Percentiles rank a stretch among this genome's conserved stretches.
Evolutionary conservation across 2,888 invertebrate genomes (phyloP).

Genomic region (Chrysina gloriosa): DNA sequence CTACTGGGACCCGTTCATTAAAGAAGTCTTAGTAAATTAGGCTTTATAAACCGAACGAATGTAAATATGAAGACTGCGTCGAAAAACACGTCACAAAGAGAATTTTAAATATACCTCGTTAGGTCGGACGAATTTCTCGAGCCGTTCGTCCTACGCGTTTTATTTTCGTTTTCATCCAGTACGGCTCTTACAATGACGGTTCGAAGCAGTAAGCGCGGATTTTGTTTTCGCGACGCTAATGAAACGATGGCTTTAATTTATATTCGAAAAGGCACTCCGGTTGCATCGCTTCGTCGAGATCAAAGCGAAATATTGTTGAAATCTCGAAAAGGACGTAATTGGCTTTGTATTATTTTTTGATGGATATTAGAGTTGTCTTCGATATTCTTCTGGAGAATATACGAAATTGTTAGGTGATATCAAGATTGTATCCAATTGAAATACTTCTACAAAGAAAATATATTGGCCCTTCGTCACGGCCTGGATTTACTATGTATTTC

Average conservation of each 20-base stretch:
- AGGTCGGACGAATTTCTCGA: background rate
- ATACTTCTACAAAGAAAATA: no score
- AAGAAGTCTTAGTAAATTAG: conserved; percentile 10
- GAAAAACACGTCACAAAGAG: conserved; percentile 7
- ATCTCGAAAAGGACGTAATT: background rate
- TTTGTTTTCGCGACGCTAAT: background rate
- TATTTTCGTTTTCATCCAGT: background rate
- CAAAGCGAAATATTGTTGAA: background rate
- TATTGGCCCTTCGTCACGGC: no score
- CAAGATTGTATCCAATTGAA: no score
- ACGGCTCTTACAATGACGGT: background rate
- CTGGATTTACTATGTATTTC: no score
- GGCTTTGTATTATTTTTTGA: background rate
- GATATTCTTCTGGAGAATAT: no score
- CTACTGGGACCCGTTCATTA: background rate
- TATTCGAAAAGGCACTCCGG: background rate
- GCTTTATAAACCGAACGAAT: conserved; percentile 7
- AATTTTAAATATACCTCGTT: conserved; percentile 20
- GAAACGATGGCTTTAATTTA: background rate
- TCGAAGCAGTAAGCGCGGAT: background rate
- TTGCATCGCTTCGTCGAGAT: background rate
- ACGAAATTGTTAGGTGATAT: no score
- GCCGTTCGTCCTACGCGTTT: background rate
- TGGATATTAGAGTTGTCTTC: no score
- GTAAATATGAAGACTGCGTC: conserved; percentile 12